Percentiles rank a stretch among this genome's conserved stretches.
Conservation (phyloP, 2,797 vertebrate species). For the Myotis findleyi region DNA sequence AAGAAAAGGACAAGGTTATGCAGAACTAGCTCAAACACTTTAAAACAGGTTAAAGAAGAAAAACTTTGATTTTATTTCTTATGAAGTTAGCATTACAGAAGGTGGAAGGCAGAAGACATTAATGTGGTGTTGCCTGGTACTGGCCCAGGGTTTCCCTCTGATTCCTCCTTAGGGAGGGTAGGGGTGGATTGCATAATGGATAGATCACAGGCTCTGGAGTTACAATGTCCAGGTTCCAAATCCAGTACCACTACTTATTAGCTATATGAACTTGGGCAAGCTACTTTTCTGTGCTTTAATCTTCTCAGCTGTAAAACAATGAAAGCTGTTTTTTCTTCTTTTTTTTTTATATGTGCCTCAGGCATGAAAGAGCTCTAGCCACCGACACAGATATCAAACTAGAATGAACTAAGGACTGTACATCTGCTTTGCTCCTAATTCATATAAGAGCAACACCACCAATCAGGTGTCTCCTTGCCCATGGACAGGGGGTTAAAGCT, state of each 20-base stretch:
- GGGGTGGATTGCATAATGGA: not conserved
- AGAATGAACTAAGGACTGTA: no score
- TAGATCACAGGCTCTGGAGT: not conserved
- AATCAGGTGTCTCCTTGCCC: no score
- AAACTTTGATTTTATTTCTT: conserved; percentile 43
- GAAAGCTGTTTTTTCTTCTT: no score
- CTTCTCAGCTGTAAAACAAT: not conserved
- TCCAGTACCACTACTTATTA: not conserved
- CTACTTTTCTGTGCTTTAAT: not conserved
- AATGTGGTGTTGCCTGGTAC: not conserved
- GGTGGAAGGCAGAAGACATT: not conserved
- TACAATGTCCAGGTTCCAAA: not conserved
- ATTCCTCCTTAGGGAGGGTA: not conserved
- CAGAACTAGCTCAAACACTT: conserved; percentile 16
- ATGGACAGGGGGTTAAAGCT: no score
- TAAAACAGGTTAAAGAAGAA: conserved; percentile 11
- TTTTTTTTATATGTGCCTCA: no score
- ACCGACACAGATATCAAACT: no score
- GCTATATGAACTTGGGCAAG: not conserved
- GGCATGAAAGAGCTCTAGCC: no score
- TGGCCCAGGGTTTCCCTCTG: not conserved
- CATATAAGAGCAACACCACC: no score
- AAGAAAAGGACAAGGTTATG: not conserved
- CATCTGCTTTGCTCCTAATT: no score
- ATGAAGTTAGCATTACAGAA: not conserved